Evolutionary conservation across 2,113 vertebrate genomes (phyloP), one percentile per base, ranked within the genome.

Genomic region (Myrmecobius fasciatus): DNA sequence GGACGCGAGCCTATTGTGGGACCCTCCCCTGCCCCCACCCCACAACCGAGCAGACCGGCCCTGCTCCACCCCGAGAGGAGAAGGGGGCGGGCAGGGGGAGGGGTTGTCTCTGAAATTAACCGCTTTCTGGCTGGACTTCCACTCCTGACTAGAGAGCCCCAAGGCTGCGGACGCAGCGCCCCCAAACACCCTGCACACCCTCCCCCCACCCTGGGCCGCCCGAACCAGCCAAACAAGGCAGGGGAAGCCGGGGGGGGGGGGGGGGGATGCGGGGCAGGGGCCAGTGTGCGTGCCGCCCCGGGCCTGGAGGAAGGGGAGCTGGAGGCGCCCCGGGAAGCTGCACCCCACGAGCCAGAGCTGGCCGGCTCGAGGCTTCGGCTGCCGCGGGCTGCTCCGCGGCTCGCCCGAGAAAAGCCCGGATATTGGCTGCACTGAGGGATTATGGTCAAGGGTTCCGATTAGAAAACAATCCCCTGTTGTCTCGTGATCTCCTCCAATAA

Each of bases 161-260:
- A 3, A 12, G 12, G 26, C 28, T 12, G 11, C 28, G 31, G 28
- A 36, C 3, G 26, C 54, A 28, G 25, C 56, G 2, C 67, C 67
- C 67, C 36, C 31, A 75, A 20, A n/a, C 67, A 6, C 67, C 17
- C 11, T n/a, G 14, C 67, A n/a, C 4, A 6, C 14, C 36, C 67
- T 8, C 36, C 36, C 36, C 36, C 60, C n/a, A 4, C 2, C 67
- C 67, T 67, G 12, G 9, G 0, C 17, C 22, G 49, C 49, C 49
- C 36, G n/a, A 14, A 4, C 36, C 5, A 75, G 17, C 67, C 67
- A n/a, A 43, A 43, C 36, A 43, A n/a, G 11, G 3, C 14, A 8
- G 14, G 11, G 2, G 14, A 2, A 22, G 6, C 36, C 0, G 67
- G 36, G 36, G 36, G 2, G 36, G 36, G 22, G 0, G 1, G 67